These are phyloP conservation scores for Thermophis baileyi DNA, from an alignment of 2,113 vertebrate genomes.

Conservation along the genomic window DNA sequence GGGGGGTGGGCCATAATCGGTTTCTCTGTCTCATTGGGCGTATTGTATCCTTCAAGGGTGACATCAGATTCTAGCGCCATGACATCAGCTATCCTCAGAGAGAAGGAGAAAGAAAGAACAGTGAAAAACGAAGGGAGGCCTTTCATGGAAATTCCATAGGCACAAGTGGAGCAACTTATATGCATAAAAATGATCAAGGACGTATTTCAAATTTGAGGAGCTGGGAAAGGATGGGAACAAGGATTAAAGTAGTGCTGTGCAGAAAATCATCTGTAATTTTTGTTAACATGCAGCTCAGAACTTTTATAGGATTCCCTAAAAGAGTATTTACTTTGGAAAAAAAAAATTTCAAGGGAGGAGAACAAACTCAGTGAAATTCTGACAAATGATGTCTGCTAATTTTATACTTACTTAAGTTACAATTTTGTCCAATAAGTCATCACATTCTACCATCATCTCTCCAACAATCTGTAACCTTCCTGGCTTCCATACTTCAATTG, in stretches of 20 bases:
- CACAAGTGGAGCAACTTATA: not conserved
- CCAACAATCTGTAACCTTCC: not conserved
- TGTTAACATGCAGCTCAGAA: not conserved
- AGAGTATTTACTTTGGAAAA: not conserved
- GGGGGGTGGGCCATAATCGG: conserved; percentile 86
- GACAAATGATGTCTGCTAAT: not conserved
- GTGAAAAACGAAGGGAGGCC: not conserved
- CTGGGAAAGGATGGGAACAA: not conserved
- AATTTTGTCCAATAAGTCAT: not conserved
- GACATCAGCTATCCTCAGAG: conserved; percentile 55
- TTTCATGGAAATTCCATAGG: not conserved
- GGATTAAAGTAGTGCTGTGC: not conserved
- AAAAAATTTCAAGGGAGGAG: not conserved
- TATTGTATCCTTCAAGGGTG: conserved; percentile 72
- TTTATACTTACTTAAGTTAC: not conserved
- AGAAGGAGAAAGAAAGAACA: not conserved
- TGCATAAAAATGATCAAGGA: not conserved
- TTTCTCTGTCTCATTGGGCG: conserved; percentile 66
- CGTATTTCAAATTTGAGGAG: not conserved
- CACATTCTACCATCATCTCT: not conserved
- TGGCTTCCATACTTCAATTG: not conserved
- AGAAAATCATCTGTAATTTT: not conserved
- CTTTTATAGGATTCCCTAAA: not conserved
- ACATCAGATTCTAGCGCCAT: conserved; percentile 82
- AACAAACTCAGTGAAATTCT: not conserved